Percentiles rank a stretch among this genome's conserved stretches.
Evolutionary conservation across 2,113 vertebrate genomes (phyloP).

Genomic region (Cichladusa arquata): DNA sequence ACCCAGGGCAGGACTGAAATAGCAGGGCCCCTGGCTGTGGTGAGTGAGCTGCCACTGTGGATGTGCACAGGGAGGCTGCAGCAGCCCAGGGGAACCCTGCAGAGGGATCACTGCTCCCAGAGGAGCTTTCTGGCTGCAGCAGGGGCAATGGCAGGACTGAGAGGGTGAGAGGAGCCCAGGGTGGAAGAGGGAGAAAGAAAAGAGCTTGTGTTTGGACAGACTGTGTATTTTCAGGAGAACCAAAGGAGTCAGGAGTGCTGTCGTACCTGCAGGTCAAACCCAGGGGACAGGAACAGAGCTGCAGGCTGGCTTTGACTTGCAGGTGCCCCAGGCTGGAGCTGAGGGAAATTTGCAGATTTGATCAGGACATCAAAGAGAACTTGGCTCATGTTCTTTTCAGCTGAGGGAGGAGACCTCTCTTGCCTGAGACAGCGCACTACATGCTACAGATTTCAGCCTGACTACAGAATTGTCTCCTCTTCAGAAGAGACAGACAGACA

Average conservation of each 20-base stretch:
- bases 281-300: neutral
- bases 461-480: neutral
- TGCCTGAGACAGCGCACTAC: neutral
- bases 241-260: neutral
- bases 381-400: neutral
- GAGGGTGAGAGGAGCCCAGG: neutral
- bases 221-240: neutral
- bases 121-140: neutral
- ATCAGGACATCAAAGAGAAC: neutral
- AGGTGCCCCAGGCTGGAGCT: neutral
- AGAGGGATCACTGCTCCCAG: neutral
- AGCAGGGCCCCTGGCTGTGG: neutral
- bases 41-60: accelerated
- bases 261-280: accelerated
- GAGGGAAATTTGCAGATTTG: neutral
- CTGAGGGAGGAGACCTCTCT: neutral
- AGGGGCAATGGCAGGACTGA: neutral
- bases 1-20: neutral
- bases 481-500: neutral
- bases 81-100: neutral
- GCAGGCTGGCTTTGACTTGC: neutral
- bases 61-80: neutral
- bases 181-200: no score
- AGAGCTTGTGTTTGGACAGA: neutral
- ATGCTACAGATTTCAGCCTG: neutral